These are phyloP conservation scores for Psittacula derbiana DNA, from an alignment of 2,797 vertebrate genomes.

Conservation along the genomic window DNA sequence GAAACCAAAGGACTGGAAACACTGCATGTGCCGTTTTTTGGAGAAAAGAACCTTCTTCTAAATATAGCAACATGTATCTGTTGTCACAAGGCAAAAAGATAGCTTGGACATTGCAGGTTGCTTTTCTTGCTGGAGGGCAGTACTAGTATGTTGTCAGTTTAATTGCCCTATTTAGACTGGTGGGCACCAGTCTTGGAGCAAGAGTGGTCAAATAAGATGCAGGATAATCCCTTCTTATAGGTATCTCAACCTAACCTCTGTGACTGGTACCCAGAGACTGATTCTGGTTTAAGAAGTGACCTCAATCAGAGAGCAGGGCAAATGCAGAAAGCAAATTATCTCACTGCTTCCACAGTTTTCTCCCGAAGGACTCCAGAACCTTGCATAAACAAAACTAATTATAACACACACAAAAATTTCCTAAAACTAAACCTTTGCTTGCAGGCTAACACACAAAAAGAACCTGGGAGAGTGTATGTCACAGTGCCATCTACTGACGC, in stretches of 20 bases:
- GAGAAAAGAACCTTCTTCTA: not conserved
- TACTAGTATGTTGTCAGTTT: not conserved
- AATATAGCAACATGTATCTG: not conserved
- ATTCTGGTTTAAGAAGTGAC: slow-evolving; percentile 58
- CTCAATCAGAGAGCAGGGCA: slow-evolving; percentile 55
- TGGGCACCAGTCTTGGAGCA: not conserved
- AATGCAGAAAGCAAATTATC: slow-evolving; percentile 58
- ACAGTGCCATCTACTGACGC: slow-evolving; percentile 70
- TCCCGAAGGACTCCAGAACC: slow-evolving; percentile 57
- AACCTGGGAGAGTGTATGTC: slow-evolving; percentile 42
- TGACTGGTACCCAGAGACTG: slow-evolving; percentile 45
- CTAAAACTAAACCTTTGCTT: slow-evolving; percentile 2
- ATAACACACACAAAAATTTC: slow-evolving; percentile 6
- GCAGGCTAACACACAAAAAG: slow-evolving; percentile 19
- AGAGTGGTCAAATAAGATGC: not conserved
- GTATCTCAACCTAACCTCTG: slow-evolving; percentile 38
- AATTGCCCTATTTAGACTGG: not conserved
- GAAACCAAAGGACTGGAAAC: not conserved
- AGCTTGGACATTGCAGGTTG: not conserved
- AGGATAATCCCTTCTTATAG: slow-evolving; percentile 41
- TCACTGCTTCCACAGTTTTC: slow-evolving; percentile 56
- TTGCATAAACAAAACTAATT: slow-evolving; percentile 71
- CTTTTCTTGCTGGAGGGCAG: not conserved
- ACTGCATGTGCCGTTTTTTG: not conserved
- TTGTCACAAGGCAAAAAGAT: not conserved